phyloP scores from a whole-genome alignment of 1,140 invertebrate genomes.

The Dicyema japonicum region DNA sequence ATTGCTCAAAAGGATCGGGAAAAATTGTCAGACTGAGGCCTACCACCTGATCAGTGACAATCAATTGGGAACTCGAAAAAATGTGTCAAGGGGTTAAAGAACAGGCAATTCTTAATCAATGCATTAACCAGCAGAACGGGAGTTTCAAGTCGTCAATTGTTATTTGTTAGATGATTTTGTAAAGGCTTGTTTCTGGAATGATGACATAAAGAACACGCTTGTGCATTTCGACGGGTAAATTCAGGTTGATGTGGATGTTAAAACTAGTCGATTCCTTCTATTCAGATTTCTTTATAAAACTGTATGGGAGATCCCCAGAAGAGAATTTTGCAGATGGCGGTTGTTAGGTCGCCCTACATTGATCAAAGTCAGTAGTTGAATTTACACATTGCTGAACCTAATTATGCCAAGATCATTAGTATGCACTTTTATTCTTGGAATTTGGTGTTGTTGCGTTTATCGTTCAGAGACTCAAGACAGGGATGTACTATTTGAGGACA shows the following conservation, averaged over 20 bases:
- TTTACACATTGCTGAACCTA: slow-evolving; percentile 56
- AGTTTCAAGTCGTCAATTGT: slow-evolving; percentile 69
- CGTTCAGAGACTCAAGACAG: slow-evolving; percentile 54
- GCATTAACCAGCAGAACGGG: too few relatives aligned
- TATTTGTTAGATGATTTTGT: slow-evolving; percentile 70
- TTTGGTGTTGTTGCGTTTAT: slow-evolving; percentile 12
- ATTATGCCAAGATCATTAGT: slow-evolving; percentile 50
- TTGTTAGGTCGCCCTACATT: slow-evolving; percentile 65
- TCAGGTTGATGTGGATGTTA: too few relatives aligned
- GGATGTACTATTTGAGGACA: slow-evolving; percentile 75
- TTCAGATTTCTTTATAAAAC: slow-evolving; percentile 65
- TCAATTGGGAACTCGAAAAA: too few relatives aligned
- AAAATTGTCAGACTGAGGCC: too few relatives aligned
- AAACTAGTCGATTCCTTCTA: too few relatives aligned
- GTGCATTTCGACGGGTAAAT: slow-evolving; percentile 26
- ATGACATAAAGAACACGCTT: slow-evolving; percentile 75
- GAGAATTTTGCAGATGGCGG: slow-evolving; percentile 59
- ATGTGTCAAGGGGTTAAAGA: too few relatives aligned
- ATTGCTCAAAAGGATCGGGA: too few relatives aligned
- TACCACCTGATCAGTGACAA: too few relatives aligned
- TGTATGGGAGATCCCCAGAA: slow-evolving; percentile 75
- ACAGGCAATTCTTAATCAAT: too few relatives aligned
- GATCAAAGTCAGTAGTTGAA: slow-evolving; percentile 79
- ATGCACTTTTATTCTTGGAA: slow-evolving; percentile 84
- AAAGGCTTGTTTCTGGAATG: slow-evolving; percentile 55